Conservation (phyloP, 2,797 vertebrate species). For the Buceros bicornis region DNA sequence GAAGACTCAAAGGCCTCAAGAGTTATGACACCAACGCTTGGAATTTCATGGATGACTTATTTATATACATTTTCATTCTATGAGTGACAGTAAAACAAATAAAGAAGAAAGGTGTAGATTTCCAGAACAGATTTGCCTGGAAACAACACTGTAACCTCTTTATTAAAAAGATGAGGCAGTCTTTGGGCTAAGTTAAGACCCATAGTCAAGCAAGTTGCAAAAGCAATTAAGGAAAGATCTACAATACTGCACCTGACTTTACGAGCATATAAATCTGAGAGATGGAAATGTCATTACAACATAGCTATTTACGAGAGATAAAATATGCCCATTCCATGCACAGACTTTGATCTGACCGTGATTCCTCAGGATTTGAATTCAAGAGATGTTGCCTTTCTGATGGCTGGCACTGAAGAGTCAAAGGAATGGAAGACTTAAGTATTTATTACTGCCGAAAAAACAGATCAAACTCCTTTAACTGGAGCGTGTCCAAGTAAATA, state of each 20-base stretch:
- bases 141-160: not conserved
- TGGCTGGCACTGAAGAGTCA: not conserved
- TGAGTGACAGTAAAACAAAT: conserved; percentile 62
- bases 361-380: not conserved
- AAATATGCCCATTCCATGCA: not conserved
- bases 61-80: conserved; percentile 40
- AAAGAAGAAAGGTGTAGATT: conserved; percentile 40
- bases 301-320: not conserved
- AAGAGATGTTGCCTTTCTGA: not conserved
- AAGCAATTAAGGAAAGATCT: conserved; percentile 11
- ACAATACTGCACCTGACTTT: not conserved
- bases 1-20: conserved; percentile 17
- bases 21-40: conserved; percentile 48
- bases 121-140: conserved; percentile 23
- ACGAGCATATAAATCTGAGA: conserved; percentile 24
- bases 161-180: not conserved
- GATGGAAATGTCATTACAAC: conserved; percentile 1
- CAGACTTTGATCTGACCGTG: not conserved
- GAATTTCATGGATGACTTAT: conserved; percentile 55
- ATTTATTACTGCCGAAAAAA: not conserved
- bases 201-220: conserved; percentile 16
- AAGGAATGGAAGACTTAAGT: not conserved
- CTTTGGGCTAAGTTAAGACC: not conserved
- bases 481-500: not conserved
- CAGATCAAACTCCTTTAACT: not conserved